Evolutionary conservation across 2,113 vertebrate genomes (phyloP).

Genomic region (Pterophyllum scalare): DNA sequence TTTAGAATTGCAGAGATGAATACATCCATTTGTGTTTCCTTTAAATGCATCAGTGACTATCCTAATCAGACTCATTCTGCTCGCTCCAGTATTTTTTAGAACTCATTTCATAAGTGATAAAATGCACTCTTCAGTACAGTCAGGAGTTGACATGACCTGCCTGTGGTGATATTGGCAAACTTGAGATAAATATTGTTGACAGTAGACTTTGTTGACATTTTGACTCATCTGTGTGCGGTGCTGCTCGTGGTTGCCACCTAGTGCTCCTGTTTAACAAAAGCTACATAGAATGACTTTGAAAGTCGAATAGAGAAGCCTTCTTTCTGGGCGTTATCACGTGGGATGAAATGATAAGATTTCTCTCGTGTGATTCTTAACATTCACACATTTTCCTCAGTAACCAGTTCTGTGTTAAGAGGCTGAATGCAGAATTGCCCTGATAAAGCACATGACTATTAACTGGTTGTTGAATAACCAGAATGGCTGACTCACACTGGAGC

Average conservation of each 20-base stretch:
- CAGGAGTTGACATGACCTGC: background rate
- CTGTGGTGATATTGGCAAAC: background rate
- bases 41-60: background rate
- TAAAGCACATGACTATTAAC: slow-evolving; percentile 5
- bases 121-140: background rate
- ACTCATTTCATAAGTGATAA: background rate
- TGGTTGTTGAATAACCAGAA: slow-evolving; percentile 2
- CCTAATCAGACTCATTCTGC: background rate
- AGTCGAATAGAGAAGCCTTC: background rate
- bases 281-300: background rate
- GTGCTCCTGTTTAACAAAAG: background rate
- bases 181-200: too few relatives aligned
- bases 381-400: background rate
- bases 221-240: background rate
- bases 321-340: background rate
- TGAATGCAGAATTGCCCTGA: background rate
- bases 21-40: background rate
- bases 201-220: background rate
- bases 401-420: background rate
- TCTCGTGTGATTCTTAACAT: background rate
- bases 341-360: background rate
- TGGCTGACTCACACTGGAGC: background rate
- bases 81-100: background rate
- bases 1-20: background rate
- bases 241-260: background rate